Conservation (phyloP, 1,140 invertebrate species). For the Venturia canescens region DNA sequence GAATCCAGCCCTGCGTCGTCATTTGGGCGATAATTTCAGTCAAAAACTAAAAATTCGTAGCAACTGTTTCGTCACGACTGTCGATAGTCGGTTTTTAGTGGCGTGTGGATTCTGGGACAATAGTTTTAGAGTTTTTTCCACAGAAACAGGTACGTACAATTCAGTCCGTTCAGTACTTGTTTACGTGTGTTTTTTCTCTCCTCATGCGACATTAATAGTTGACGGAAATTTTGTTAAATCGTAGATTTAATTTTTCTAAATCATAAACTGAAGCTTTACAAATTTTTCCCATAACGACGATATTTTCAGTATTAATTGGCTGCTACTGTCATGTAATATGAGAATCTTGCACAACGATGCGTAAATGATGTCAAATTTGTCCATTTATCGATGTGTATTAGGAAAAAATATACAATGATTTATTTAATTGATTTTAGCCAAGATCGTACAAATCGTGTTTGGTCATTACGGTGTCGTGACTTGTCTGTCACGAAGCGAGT, state of each 20-base stretch:
- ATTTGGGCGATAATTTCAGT: slow-evolving; percentile 97
- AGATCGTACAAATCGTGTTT: slow-evolving; percentile 98
- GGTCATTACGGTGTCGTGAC: slow-evolving; percentile 99
- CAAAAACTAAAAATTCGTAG: slow-evolving; percentile 95
- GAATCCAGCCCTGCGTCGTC: slow-evolving; percentile 84
- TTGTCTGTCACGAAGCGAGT: slow-evolving; percentile 96
- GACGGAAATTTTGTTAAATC: too few relatives aligned
- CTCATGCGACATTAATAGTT: too few relatives aligned
- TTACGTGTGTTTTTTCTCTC: too few relatives aligned
- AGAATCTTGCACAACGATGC: too few relatives aligned
- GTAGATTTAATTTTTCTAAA: too few relatives aligned
- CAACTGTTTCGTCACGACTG: slow-evolving; percentile 98
- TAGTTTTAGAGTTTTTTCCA: slow-evolving; percentile 98
- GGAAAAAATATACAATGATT: neutral
- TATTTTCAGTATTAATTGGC: too few relatives aligned
- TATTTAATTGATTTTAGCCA: slow-evolving; percentile 85
- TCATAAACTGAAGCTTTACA: too few relatives aligned
- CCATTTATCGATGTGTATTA: neutral
- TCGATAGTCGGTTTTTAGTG: slow-evolving; percentile 96
- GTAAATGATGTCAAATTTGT: too few relatives aligned
- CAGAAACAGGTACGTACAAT: slow-evolving; percentile 90
- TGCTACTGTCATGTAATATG: too few relatives aligned
- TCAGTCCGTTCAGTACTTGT: neutral
- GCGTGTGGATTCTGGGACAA: slow-evolving; percentile 99
- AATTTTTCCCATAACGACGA: too few relatives aligned